Base-by-base conservation (phyloP, 2,797 vertebrate genomes). In the Cichlasoma orientale region DNA sequence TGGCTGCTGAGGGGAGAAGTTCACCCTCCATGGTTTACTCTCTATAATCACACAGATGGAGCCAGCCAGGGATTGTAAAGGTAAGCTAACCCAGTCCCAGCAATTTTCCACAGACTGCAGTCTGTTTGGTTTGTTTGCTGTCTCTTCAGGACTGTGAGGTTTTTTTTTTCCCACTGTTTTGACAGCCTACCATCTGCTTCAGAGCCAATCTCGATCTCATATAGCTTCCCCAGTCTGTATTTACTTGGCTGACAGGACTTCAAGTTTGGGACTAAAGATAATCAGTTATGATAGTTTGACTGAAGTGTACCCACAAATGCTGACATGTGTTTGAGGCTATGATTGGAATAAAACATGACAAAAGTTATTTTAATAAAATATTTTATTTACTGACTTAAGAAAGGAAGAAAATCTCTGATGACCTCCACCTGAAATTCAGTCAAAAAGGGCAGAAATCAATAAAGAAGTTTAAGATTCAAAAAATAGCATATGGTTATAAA, bases 161-260 rank as follows among this genome's bases (percentile, higher is more conserved):
- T 50, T 80, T 52, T 66, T 86, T 82, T 78, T 78, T 1, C 58
- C 44, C 1, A 27, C 57, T 38, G 68, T 89, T 85, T 84, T 92
- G 92, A 95, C 91, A 92, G 81, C 77, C 69, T 19, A 87, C 93
- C 93, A 95, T 95, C 94, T 95, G 92, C 91, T 90, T 90, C 90
- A 52, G 72, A 90, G 87, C 82, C 82, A 86, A 86, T 86, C 79
- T 77, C 72, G 80, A 84, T 83, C 88, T 90, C 79, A 78, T 83
- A 91, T 89, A 90, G 81, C 89, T 85, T 86, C 73, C 72, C 36
- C 78, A 50, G 78, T 90, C 85, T 86, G 80, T 86, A 89, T 92
- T 93, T 90, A 90, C 89, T 89, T 69, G 56, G 53, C 86, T 83
- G 83, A 89, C 86, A 82, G 78, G 78, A 82, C 76, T 86, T 82